A percentile compares a stretch with the other conserved stretches of the same genome.
Evolutionary conservation across 2,797 vertebrate genomes (phyloP).

Genomic region (Arremon brunneinucha): DNA sequence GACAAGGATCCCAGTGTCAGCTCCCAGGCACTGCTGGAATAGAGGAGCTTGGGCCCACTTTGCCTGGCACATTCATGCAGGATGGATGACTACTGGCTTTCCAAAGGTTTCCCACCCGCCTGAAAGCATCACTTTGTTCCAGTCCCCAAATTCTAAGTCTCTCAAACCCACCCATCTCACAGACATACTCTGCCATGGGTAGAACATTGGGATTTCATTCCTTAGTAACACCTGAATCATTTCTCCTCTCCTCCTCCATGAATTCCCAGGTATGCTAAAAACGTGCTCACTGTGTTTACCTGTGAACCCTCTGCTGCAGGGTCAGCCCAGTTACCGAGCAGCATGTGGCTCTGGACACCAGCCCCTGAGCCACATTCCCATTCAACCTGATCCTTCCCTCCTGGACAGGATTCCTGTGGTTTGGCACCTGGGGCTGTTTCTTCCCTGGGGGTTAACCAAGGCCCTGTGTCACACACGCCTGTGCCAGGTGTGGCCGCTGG

Average conservation of each 20-base stretch:
- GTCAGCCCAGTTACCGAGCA: neutral
- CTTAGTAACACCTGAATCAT: neutral
- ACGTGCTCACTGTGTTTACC: neutral
- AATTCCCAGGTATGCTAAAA: neutral
- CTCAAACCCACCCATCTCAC: neutral
- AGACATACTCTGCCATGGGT: neutral
- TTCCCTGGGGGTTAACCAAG: neutral
- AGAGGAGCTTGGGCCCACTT: neutral
- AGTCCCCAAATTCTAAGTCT: neutral
- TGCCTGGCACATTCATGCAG: fast-evolving
- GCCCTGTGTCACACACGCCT: fast-evolving
- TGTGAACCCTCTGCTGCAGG: fast-evolving
- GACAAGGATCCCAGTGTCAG: fast-evolving
- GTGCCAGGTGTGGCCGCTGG: fast-evolving
- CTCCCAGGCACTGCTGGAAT: neutral
- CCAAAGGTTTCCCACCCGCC: neutral
- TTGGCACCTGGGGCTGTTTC: neutral
- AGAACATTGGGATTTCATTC: fast-evolving
- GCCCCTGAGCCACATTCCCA: neutral
- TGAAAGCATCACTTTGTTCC: neutral
- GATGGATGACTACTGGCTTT: neutral
- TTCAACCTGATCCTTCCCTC: neutral
- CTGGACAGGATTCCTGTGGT: neutral
- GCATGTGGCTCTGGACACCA: fast-evolving
- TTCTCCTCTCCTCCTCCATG: neutral